Evolutionary conservation across 1,140 invertebrate species (phyloP), one percentile per base, ranked within the genome.

Genomic region (Cardiocondyla obscurior): DNA sequence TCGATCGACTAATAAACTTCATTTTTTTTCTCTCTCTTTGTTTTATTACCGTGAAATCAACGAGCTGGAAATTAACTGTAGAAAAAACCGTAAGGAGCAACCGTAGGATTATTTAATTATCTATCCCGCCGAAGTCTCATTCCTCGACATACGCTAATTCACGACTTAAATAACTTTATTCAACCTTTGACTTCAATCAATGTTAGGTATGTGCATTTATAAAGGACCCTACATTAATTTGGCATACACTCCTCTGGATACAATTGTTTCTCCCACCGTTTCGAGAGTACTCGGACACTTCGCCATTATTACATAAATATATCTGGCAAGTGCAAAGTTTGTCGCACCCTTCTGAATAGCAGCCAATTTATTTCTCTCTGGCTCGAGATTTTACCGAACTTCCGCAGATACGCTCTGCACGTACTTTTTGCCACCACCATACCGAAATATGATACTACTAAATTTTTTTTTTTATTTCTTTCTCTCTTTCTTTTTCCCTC

Each of bases 391-490:
- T 70, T 69, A 51, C 44, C 3, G 22, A 51, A 12, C 22, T 33
- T 70, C 19, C n/a, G 28, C 10, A 19, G 22, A 44, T 55, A 70
- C 42, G 36, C 7, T 7, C n/a, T 2, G 6, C 51, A 22, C 2
- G 3, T 25, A 70, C 25, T 3, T 22, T 77, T 44, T 19, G 74
- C 12, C 2, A n/a, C 44, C 44, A 51, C 33, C 46, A 42, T 42
- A 33, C 25, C 46, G 7, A 79, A 69, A 79, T 69, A 69, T 36
- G 22, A 77, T 39, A 16, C 12, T 42, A 79, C 62, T n/a, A 1
- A 42, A 39, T 30, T 67, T 1, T 67, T 10, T 67, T 33, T 65
- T 7, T 46, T 28, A 33, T 55, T 19, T 28, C 72, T 76, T 46
- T 28, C 53, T 55, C 30, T 28, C 72, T 76, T 8, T 46, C 12